Percentiles rank a stretch among this genome's conserved stretches.
Conservation (phyloP, 2,113 vertebrate genomes). For the Pristiophorus japonicus region DNA sequence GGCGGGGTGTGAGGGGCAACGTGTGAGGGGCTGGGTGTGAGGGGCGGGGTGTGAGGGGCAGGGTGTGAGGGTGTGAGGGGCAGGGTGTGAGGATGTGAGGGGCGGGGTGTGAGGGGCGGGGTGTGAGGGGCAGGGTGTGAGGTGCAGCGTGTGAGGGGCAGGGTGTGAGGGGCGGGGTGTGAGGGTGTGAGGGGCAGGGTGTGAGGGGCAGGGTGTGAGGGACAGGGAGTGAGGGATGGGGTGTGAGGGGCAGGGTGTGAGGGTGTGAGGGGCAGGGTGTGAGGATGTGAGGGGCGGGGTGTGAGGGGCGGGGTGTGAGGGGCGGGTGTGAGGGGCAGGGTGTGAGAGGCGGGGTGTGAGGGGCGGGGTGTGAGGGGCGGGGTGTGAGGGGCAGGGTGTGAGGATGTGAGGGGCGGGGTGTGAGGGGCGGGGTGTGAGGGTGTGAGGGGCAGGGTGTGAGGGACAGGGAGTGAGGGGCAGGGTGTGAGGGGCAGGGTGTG, state of each 20-base stretch:
- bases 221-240: too few species aligned
- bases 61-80: too few species aligned
- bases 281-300: not conserved
- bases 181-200: not conserved
- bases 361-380: not conserved
- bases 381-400: not conserved
- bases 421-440: too few species aligned
- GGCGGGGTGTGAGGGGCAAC: too few species aligned
- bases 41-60: not conserved
- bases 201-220: not conserved
- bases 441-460: not conserved
- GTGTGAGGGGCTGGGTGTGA: too few species aligned
- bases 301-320: not conserved
- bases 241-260: not conserved
- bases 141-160: too few species aligned
- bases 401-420: not conserved
- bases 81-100: too few species aligned
- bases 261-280: too few species aligned
- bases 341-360: not conserved
- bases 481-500: not conserved
- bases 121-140: not conserved
- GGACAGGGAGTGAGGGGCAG: too few species aligned
- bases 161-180: not conserved
- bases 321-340: not conserved
- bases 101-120: not conserved